Conservation (phyloP, 2,888 invertebrate genomes). For the Chesias legatella region DNA sequence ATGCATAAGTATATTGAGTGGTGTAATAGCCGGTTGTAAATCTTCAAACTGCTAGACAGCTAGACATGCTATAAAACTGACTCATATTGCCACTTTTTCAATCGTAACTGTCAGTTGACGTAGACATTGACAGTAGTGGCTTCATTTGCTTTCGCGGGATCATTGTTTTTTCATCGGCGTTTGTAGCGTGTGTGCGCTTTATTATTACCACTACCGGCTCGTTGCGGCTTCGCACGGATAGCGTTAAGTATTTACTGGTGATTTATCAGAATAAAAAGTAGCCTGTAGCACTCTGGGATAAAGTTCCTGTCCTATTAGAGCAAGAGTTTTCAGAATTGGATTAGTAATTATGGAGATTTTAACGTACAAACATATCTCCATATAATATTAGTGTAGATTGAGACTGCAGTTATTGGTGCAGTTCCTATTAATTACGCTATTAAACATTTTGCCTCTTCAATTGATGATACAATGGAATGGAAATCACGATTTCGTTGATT, state of each 20-base stretch:
- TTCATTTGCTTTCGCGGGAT: conserved; percentile 32
- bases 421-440: conserved; percentile 48
- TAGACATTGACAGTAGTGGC: conserved; percentile 20
- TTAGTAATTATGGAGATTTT: too few species aligned
- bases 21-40: conserved; percentile 21
- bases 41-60: conserved; percentile 26
- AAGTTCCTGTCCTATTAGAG: too few species aligned
- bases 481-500: conserved; percentile 12
- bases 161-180: conserved; percentile 36
- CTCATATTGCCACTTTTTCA: conserved; percentile 29
- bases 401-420: conserved; percentile 46
- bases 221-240: too few species aligned
- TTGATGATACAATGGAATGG: conserved; percentile 13
- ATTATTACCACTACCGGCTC: conserved; percentile 37
- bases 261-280: too few species aligned
- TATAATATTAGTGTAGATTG: too few species aligned
- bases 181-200: conserved; percentile 37
- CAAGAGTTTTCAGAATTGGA: too few species aligned
- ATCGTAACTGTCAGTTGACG: conserved; percentile 28
- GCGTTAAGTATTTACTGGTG: too few species aligned
- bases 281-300: too few species aligned
- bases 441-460: conserved; percentile 20
- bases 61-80: conserved; percentile 18
- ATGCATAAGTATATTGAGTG: conserved; percentile 22
- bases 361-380: too few species aligned